Evolutionary conservation across 2,113 vertebrate genomes (phyloP).

Genomic region (Microcebus jonahi): DNA sequence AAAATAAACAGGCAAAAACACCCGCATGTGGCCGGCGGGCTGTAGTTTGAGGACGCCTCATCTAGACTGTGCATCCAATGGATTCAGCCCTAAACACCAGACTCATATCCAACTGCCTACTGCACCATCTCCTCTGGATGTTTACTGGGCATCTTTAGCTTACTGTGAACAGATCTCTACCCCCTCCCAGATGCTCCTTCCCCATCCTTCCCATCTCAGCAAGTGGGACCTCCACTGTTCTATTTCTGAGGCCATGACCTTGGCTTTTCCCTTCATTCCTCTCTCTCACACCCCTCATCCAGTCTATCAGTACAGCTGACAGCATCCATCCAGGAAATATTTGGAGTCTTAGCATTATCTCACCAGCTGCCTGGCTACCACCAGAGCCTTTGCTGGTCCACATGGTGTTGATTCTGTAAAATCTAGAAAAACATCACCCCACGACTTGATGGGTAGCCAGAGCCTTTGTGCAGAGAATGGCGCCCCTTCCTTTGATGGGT

Average conservation of each 20-base stretch:
- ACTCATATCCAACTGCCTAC: neutral
- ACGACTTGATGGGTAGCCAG: neutral
- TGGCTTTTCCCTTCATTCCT: neutral
- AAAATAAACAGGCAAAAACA: no score
- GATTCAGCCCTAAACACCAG: neutral
- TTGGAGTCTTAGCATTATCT: neutral
- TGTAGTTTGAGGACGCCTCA: neutral
- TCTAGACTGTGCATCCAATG: neutral
- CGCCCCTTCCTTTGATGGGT: neutral
- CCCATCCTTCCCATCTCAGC: neutral
- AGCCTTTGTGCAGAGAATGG: neutral
- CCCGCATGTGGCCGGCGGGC: no score
- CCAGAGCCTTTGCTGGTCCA: neutral
- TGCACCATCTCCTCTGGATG: neutral
- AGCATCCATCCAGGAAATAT: neutral
- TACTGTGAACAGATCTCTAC: neutral
- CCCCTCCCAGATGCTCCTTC: neutral
- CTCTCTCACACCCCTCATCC: neutral
- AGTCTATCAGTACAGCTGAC: neutral
- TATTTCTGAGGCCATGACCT: neutral
- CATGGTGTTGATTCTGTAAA: neutral
- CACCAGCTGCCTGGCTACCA: neutral
- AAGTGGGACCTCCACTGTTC: neutral
- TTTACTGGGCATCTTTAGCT: neutral
- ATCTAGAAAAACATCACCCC: neutral